Percentiles rank a stretch among this genome's conserved stretches.
phyloP scores from a whole-genome alignment of 2,113 vertebrate species.

The Genyomyrus donnyi region DNA sequence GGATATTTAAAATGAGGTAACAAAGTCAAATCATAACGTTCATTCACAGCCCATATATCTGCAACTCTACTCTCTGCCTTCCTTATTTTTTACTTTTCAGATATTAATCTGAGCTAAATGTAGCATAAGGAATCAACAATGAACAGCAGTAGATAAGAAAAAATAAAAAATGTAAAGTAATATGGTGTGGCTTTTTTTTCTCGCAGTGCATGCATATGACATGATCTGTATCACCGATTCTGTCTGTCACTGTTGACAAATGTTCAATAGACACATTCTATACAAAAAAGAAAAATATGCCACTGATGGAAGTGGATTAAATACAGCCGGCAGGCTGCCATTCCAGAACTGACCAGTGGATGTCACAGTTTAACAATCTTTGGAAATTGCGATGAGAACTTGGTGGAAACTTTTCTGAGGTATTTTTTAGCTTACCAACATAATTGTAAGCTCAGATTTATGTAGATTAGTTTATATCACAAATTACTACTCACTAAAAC shows the following conservation, averaged over 20 bases:
- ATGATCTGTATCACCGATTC: background rate
- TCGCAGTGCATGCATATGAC: background rate
- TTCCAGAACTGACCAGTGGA: background rate
- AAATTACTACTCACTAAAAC: background rate
- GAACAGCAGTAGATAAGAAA: conserved; percentile 56
- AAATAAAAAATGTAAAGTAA: conserved; percentile 29
- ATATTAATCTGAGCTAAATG: conserved; percentile 55
- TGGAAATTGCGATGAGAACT: background rate
- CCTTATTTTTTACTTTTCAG: conserved; percentile 56
- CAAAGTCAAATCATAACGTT: background rate
- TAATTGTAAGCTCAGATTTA: background rate
- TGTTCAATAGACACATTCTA: background rate
- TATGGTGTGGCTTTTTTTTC: background rate
- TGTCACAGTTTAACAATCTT: background rate
- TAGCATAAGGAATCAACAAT: conserved; percentile 56
- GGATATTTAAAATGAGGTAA: background rate
- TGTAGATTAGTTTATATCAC: background rate
- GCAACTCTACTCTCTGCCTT: background rate
- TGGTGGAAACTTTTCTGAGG: background rate
- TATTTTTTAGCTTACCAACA: background rate
- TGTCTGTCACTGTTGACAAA: background rate
- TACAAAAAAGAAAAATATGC: background rate
- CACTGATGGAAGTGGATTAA: background rate
- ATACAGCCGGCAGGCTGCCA: background rate
- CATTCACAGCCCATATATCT: background rate